These are phyloP conservation scores for Otis tarda DNA, from an alignment of 2,113 vertebrate genomes.

Conservation along the genomic window DNA sequence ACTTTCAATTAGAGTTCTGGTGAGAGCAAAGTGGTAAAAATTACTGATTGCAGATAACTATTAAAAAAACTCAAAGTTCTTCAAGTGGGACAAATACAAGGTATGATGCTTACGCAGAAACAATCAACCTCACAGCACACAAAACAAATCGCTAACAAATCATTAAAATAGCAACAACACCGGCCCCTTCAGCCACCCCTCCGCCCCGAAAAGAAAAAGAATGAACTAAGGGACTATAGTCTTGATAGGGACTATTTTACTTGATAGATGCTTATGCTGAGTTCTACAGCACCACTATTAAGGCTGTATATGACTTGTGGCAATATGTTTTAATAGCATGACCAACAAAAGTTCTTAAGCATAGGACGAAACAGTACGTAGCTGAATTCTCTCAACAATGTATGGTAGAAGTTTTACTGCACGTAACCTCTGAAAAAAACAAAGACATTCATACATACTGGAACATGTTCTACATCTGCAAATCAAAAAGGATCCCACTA, in stretches of 20 bases:
- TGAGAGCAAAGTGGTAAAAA: background rate
- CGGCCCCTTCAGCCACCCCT: no score
- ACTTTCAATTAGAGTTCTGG: background rate
- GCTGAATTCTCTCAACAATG: background rate
- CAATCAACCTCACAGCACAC: background rate
- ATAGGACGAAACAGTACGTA: background rate
- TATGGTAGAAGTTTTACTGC: background rate
- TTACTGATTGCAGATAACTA: background rate
- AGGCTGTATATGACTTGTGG: background rate
- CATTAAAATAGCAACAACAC: background rate
- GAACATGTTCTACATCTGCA: background rate
- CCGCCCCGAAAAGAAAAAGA: no score
- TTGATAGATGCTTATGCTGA: background rate
- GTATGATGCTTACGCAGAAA: background rate
- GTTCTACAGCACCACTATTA: background rate
- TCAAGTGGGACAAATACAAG: background rate
- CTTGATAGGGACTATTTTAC: background rate
- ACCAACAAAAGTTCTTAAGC: background rate
- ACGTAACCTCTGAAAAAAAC: background rate
- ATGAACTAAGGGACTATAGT: no score
- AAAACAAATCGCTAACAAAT: background rate
- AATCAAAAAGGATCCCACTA: background rate
- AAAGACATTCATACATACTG: background rate
- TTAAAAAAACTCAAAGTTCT: background rate
- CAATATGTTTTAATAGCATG: background rate